Percentiles rank a stretch among this genome's conserved stretches.
These are phyloP conservation scores for Vombatus ursinus DNA, from an alignment of 2,113 vertebrate genomes.

Conservation along the genomic window DNA sequence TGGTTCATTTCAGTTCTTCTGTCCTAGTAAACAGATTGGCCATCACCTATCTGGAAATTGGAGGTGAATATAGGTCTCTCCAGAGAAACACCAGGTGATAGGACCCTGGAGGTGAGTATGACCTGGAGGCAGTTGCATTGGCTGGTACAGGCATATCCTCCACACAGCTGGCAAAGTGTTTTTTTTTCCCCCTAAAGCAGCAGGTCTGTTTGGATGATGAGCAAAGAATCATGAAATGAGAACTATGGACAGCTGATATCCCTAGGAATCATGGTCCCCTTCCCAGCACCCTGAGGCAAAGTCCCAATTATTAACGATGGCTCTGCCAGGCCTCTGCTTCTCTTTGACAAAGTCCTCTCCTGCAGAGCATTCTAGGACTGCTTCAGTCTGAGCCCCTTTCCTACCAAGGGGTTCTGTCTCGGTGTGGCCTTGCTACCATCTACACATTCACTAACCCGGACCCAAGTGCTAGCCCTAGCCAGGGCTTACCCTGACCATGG, in stretches of 20 bases:
- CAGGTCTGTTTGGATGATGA: not conserved
- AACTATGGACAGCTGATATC: not conserved
- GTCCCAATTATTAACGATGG: not conserved
- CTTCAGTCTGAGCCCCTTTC: not conserved
- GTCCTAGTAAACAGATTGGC: not conserved
- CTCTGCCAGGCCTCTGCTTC: not conserved
- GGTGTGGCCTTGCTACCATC: not conserved
- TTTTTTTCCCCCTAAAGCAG: not conserved
- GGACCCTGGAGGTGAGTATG: not conserved
- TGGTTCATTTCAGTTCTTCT: not conserved
- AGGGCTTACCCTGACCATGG: not conserved
- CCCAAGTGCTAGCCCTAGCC: not conserved
- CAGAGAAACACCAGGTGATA: not conserved
- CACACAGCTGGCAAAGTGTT: not conserved
- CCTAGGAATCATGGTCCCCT: not conserved
- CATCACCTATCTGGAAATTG: not conserved
- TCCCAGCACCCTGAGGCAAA: not conserved
- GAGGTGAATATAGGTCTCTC: not conserved
- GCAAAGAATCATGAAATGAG: not conserved
- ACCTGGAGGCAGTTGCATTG: not conserved
- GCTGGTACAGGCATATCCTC: not conserved
- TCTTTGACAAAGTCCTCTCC: not conserved
- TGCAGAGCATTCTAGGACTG: not conserved
- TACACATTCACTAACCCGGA: not conserved
- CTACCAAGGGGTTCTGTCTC: not conserved